Base-by-base conservation (phyloP, 2,797 vertebrate genomes). In the Atherinosoma microstoma region DNA sequence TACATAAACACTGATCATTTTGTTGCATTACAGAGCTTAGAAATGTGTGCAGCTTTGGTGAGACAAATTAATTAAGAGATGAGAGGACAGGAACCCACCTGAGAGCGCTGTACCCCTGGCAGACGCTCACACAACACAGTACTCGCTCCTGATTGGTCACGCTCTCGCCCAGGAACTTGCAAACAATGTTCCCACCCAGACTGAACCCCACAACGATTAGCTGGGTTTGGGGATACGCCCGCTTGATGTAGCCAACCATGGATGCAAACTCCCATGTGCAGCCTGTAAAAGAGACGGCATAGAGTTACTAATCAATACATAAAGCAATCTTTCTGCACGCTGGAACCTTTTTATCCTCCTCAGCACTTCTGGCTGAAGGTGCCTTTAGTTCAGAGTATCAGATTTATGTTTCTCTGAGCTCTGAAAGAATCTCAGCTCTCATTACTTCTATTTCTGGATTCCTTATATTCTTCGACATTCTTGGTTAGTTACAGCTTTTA, bases 251-350 rank as follows among this genome's bases (percentile, higher is more conserved):
- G 84, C 94, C 96, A 8, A 99, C 98, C 98, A 99, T 99, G 70
- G 98, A 94, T 11, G 96, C 93, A 70, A 97, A 99, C 83, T 99
- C 98, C 98, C 98, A 99, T 0, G 98, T 99, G 83, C 98, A 99
- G 62, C 98, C 98, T 99, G 75, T 0, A 67, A 77, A 49, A 70
- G 13, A 60, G 73, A 62, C 3, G 11, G 58, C 27, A 69, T 9
- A 49, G 24, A 27, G 63, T 71, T 63, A 83, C 35, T 7, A 5
- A 86, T 88, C 65, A 70, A 82, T 79, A 78, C 16, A 16, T 47
- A 22, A 0, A 64, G 24, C 32, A 54, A 65, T 49, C 49, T 45
- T 49, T 78, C 68, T 84, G 66, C 40, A 64, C 54, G 22, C 62
- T 4, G 4, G 10, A 40, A 54, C 1, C 1, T 58, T 49, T 75